phyloP scores from a whole-genome alignment of 37 sponge, comb jelly and placozoan genomes.

The Spongilla lacustris region DNA sequence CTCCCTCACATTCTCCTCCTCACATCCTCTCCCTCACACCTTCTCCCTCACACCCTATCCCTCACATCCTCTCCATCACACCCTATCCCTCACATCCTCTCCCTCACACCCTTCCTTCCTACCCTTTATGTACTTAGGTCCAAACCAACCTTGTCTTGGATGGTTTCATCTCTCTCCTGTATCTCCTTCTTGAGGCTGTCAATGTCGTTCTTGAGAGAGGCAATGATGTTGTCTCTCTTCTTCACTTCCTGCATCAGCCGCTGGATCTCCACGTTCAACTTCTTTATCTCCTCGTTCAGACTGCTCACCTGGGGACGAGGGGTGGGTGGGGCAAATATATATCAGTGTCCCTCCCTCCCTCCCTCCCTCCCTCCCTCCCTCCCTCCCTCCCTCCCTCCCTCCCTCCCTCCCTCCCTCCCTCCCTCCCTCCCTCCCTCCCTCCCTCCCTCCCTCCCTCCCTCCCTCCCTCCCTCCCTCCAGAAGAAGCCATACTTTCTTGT shows the following conservation, averaged over 20 bases:
- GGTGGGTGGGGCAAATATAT: neutral
- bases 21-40: no score
- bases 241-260: slow-evolving; percentile 79
- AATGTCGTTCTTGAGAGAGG: slow-evolving; percentile 93
- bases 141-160: slow-evolving; percentile 82
- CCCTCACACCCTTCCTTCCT: neutral
- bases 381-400: neutral
- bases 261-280: slow-evolving; percentile 78
- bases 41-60: no score
- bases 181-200: slow-evolving; percentile 95
- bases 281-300: slow-evolving; percentile 88
- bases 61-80: no score
- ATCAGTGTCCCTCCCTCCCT: neutral
- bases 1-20: no score
- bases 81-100: no score
- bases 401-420: neutral
- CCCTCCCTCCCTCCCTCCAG: neutral
- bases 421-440: neutral
- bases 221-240: slow-evolving; percentile 89
- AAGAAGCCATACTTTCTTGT: slow-evolving; percentile 61
- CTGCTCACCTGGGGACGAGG: slow-evolving; percentile 65
- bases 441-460: neutral
- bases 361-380: neutral
- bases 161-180: slow-evolving; percentile 98
- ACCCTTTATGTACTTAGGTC: neutral